Evolutionary conservation across 2,113 vertebrate genomes (phyloP).

Genomic region (Montifringilla adamsi): DNA sequence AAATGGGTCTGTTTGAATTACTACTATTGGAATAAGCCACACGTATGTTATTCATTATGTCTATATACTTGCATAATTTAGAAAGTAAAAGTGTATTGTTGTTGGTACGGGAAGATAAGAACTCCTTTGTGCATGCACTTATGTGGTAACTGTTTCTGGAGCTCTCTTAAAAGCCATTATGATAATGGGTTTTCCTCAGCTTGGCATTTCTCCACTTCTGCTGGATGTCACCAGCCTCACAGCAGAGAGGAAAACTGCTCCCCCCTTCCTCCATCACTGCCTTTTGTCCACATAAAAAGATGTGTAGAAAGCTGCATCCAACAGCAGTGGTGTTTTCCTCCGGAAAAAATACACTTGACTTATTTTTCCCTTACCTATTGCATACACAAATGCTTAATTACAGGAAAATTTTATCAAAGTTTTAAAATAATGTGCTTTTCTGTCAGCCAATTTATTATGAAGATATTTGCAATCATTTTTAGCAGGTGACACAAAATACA

Average conservation of each 20-base stretch:
- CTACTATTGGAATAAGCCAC: not conserved
- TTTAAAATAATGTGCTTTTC: not conserved
- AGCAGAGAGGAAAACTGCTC: not conserved
- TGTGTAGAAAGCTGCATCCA: not conserved
- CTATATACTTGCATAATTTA: not conserved
- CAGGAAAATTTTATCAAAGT: not conserved
- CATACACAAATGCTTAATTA: not conserved
- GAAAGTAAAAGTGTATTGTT: not conserved
- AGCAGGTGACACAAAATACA: not conserved
- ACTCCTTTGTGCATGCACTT: rapidly evolving
- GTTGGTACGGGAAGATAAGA: not conserved
- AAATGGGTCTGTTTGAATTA: not conserved
- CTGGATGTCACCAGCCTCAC: not conserved
- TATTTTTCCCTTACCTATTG: not conserved
- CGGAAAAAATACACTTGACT: not conserved
- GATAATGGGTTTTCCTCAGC: not conserved
- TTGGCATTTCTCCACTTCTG: not conserved
- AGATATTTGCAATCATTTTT: not conserved
- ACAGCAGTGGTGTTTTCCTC: not conserved
- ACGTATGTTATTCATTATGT: not conserved
- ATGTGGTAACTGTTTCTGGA: not conserved
- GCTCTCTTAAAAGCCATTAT: not conserved
- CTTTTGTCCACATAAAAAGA: not conserved
- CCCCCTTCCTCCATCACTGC: not conserved
- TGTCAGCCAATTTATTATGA: not conserved